Conservation (phyloP, 2,888 invertebrate species). For the Opisthograptis luteolata region DNA sequence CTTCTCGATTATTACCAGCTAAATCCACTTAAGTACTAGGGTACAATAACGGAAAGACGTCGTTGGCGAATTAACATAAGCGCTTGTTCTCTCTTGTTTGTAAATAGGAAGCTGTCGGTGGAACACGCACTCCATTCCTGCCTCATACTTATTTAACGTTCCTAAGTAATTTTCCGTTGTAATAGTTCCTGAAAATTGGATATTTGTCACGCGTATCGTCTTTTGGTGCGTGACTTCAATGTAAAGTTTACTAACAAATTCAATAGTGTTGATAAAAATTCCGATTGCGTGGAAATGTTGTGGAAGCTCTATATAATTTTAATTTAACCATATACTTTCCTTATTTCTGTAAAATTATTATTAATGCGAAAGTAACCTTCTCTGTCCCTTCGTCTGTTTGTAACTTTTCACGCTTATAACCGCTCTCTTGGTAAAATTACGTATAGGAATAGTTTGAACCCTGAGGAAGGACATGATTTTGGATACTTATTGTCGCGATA, state of each 20-base stretch:
- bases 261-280: no score
- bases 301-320: no score
- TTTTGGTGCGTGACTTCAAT: slow-evolving; percentile 8
- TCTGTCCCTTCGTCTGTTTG: no score
- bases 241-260: background rate
- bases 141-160: slow-evolving; percentile 13
- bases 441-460: no score
- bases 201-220: slow-evolving; percentile 25
- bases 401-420: no score
- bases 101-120: slow-evolving; percentile 34
- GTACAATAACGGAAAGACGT: slow-evolving; percentile 33
- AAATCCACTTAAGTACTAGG: background rate
- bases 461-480: no score
- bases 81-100: slow-evolving; percentile 46
- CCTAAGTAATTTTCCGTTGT: slow-evolving; percentile 16
- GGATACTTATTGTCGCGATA: no score
- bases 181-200: slow-evolving; percentile 22
- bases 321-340: no score
- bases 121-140: slow-evolving; percentile 9
- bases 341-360: no score
- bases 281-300: no score
- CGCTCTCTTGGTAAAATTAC: no score
- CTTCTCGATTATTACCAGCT: slow-evolving; percentile 20
- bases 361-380: no score
- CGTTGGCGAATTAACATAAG: slow-evolving; percentile 54